phyloP scores from a whole-genome alignment of 2,888 invertebrate species.

The Eupeodes luniger region DNA sequence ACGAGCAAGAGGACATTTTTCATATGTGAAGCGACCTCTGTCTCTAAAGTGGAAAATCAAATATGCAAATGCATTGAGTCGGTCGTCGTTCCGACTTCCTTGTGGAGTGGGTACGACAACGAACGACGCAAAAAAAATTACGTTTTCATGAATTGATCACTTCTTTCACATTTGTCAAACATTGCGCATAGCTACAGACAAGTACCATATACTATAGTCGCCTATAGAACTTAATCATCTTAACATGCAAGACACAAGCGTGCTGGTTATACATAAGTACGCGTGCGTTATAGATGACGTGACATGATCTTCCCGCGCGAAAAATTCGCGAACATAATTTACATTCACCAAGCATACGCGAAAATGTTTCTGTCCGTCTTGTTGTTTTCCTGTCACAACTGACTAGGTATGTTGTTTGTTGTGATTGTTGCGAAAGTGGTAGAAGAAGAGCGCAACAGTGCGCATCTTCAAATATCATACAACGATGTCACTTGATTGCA shows the following conservation, averaged over 20 bases:
- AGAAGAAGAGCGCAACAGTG: conserved; percentile 51
- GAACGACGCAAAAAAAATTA: conserved; percentile 30
- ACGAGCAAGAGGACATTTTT: conserved; percentile 73
- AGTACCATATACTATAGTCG: conserved; percentile 7
- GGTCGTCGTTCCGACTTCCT: conserved; percentile 47
- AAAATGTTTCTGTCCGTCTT: conserved; percentile 49
- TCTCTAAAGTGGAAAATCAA: conserved; percentile 71
- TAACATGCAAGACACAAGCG: conserved; percentile 52
- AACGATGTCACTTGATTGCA: conserved; percentile 36
- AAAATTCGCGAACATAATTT: conserved; percentile 59
- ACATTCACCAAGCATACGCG: conserved; percentile 50
- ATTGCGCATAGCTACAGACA: conserved; percentile 11
- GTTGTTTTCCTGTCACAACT: conserved; percentile 47
- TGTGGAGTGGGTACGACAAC: conserved; percentile 50
- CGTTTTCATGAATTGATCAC: conserved; percentile 66
- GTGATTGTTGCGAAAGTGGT: conserved; percentile 42
- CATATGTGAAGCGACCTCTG: conserved; percentile 56
- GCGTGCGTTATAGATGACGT: conserved; percentile 55
- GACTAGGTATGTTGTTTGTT: conserved; percentile 9
- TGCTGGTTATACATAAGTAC: conserved; percentile 25
- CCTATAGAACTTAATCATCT: conserved; percentile 65
- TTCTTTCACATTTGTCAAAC: conserved; percentile 65
- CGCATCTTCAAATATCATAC: conserved; percentile 49
- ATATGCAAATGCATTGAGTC: conserved; percentile 64
- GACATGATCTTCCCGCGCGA: conserved; percentile 68